These are phyloP conservation scores for Psephotus haematonotus DNA, from an alignment of 2,113 vertebrate species.

Conservation along the genomic window DNA sequence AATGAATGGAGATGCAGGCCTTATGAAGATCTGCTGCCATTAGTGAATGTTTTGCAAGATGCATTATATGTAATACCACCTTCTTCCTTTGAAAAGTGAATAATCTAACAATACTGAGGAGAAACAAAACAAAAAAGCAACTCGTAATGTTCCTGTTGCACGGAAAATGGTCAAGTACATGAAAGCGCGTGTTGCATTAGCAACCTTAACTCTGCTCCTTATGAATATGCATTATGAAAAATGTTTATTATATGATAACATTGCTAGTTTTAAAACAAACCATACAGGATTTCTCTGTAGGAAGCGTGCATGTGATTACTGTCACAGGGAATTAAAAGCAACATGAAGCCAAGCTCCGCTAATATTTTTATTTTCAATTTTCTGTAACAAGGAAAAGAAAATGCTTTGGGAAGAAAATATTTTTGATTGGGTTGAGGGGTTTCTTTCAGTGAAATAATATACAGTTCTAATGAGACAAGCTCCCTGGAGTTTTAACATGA, in stretches of 20 bases:
- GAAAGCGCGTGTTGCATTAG: conserved; percentile 17
- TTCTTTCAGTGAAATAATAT: not conserved
- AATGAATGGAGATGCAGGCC: conserved; percentile 25
- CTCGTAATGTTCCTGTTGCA: not conserved
- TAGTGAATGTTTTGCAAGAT: conserved; percentile 18
- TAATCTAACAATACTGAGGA: not conserved
- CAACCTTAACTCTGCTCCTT: not conserved
- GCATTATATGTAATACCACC: not conserved
- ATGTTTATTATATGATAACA: conserved; percentile 8
- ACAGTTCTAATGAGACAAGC: conserved; percentile 16
- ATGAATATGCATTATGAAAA: not conserved
- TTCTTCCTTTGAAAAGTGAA: conserved; percentile 25
- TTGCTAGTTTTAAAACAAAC: conserved; percentile 42
- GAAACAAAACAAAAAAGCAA: conserved; percentile 3
- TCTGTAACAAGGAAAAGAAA: conserved; percentile 25
- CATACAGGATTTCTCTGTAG: not conserved
- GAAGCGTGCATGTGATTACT: not conserved
- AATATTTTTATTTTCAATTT: conserved; percentile 13
- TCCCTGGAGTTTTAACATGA: conserved; percentile 14
- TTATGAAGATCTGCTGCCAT: conserved; percentile 11
- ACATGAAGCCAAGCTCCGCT: not conserved
- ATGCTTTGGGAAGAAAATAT: not conserved
- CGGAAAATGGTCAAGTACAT: not conserved
- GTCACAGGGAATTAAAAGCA: conserved; percentile 27
- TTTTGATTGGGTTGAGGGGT: not conserved